Evolutionary conservation across 2,888 invertebrate species (phyloP).

Genomic region (Habroteleia sp.): DNA sequence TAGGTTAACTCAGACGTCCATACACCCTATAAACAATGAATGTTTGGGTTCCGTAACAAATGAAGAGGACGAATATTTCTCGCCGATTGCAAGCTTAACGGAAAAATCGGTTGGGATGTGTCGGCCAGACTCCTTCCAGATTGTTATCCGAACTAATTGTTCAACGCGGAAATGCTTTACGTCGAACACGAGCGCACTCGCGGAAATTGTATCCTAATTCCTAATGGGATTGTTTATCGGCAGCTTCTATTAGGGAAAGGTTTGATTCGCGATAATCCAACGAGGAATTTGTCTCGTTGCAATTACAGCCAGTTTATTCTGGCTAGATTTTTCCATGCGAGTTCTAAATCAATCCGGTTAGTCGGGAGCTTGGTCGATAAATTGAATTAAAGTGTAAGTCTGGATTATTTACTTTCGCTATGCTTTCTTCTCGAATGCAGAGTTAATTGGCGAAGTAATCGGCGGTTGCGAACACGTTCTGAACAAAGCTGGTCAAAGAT

Average conservation of each 20-base stretch:
- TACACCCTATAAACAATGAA: constrained; percentile 43
- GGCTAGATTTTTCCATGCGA: constrained; percentile 35
- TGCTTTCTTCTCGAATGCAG: constrained; percentile 23
- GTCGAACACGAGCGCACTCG: constrained; percentile 19
- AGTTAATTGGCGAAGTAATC: constrained; percentile 50
- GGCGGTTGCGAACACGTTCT: too few species aligned
- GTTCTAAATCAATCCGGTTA: constrained; percentile 49
- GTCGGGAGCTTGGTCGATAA: constrained; percentile 51
- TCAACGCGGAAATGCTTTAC: constrained; percentile 10
- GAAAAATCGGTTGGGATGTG: too few species aligned
- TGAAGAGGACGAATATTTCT: constrained; percentile 42
- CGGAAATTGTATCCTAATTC: too few species aligned
- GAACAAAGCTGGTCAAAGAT: too few species aligned
- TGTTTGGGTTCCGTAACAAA: constrained; percentile 46
- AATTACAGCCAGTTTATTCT: constrained; percentile 43
- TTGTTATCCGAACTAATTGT: too few species aligned
- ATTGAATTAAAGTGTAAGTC: constrained; percentile 55
- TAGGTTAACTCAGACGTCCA: too few species aligned
- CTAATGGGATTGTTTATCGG: constrained; percentile 3
- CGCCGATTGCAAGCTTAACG: too few species aligned
- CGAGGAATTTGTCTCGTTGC: constrained; percentile 33
- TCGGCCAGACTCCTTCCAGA: too few species aligned
- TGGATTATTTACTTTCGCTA: constrained; percentile 47
- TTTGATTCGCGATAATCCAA: constrained; percentile 3
- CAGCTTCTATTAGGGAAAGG: too few species aligned